Evolutionary conservation across 2,113 vertebrate genomes (phyloP), one percentile per base, ranked within the genome.

Genomic region (Apus apus): DNA sequence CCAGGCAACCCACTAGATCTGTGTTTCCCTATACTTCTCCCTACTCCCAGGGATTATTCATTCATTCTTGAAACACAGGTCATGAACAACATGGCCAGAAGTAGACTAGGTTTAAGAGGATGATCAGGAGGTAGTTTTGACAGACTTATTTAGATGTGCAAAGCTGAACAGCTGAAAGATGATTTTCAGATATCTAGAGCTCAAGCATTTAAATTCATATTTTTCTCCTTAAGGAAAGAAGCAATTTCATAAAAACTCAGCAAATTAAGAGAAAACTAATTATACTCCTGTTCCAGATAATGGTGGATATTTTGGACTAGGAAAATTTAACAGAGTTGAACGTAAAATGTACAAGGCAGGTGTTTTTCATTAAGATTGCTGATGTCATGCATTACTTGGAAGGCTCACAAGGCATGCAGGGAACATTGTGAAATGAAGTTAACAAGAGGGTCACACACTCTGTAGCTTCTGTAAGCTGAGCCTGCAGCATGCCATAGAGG

Each of bases 341-440:
- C 60, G 77, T 66, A 80, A 89, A 94, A 94, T 11, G 40, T 43
- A 76, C 58, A 6, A 51, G 88, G 65, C 95, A 95, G 95, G 93
- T 95, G 94, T 30, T 92, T 97, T 94, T 76, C 75, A 94, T 95
- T 96, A 96, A 94, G 96, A 74, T 66, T 91, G 90, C 87, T 96
- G 93, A 96, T 95, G 94, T 94, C 94, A 95, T 82, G 57, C 14
- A 1, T 92, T 94, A 66, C 80, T 95, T 96, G 94, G 96, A 93
- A 94, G 92, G 66, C 48, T 46, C 89, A 96, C 81, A 96, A 95
- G 93, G 89, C 80, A 92, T 85, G 62, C 84, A 93, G 77, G 86
- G 90, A 96, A 95, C 92, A 96, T 94, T 90, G 85, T 94, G 96
- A 93, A 96, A 95, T 92, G 61, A 82, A 97, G 89, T 92, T 95